These are phyloP conservation scores for Caenorhabditis japonica DNA, from an alignment of 2,888 invertebrate species.

Conservation along the genomic window DNA sequence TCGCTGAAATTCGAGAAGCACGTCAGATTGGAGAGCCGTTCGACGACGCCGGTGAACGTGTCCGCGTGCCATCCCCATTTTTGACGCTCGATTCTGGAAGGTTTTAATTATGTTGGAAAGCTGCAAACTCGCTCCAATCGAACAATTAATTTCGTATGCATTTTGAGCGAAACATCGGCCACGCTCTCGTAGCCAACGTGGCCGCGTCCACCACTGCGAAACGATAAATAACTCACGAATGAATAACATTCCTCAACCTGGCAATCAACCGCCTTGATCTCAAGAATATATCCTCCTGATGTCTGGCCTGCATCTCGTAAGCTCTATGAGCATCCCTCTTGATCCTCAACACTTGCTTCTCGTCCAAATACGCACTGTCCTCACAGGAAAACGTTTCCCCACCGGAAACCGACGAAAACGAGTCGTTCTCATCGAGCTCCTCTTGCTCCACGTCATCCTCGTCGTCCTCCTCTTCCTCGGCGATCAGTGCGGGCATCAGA, in stretches of 20 bases:
- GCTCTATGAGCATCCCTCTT: constrained; percentile 73
- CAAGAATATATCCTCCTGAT: constrained; percentile 74
- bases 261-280: constrained; percentile 70
- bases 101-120: no score
- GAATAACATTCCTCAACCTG: constrained; percentile 59
- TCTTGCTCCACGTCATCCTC: constrained; percentile 68
- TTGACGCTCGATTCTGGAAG: constrained; percentile 46
- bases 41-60: constrained; percentile 66
- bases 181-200: no score
- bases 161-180: no score
- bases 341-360: constrained; percentile 64
- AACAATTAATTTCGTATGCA: no score
- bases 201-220: no score
- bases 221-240: constrained; percentile 59
- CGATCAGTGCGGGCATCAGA: constrained; percentile 74
- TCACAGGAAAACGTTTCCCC: constrained; percentile 59
- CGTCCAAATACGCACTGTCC: constrained; percentile 55
- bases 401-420: constrained; percentile 28
- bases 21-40: constrained; percentile 55
- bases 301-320: constrained; percentile 75
- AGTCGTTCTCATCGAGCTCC: constrained; percentile 66
- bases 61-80: constrained; percentile 74
- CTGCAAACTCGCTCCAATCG: no score
- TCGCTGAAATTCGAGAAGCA: constrained; percentile 62
- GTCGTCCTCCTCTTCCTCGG: constrained; percentile 70